phyloP scores from a whole-genome alignment of 1,140 invertebrate genomes.

The Marisa cornuarietis region DNA sequence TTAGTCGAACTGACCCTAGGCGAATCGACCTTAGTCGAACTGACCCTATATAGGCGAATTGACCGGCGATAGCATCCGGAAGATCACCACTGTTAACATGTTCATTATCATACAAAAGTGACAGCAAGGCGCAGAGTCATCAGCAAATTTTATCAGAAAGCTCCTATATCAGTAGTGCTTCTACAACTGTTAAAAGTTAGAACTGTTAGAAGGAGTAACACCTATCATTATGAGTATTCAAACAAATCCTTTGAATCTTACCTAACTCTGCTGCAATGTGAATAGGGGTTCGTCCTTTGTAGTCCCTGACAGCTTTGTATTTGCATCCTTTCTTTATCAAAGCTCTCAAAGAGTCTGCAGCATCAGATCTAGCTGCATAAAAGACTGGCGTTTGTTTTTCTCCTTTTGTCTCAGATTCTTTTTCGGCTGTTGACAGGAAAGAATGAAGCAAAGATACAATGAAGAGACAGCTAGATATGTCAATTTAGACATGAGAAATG shows the following conservation, averaged over 20 bases:
- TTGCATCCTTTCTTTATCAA: conserved; percentile 52
- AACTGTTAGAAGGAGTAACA: too few species aligned
- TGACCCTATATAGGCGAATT: too few species aligned
- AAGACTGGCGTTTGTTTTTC: conserved; percentile 62
- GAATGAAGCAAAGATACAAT: not conserved
- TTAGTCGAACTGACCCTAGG: too few species aligned
- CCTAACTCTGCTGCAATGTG: conserved; percentile 61
- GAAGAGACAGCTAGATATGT: too few species aligned
- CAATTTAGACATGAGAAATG: not conserved
- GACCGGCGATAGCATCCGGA: too few species aligned
- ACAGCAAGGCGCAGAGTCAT: too few species aligned
- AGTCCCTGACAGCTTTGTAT: conserved; percentile 54
- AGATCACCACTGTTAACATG: too few species aligned
- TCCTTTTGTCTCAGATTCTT: conserved; percentile 50
- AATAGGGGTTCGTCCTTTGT: conserved; percentile 60
- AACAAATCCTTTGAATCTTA: conserved; percentile 19
- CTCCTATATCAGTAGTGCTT: too few species aligned
- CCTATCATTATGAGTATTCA: not conserved
- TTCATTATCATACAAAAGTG: too few species aligned
- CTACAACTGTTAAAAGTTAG: too few species aligned
- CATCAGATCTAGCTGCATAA: conserved; percentile 63
- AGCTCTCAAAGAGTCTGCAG: conserved; percentile 50
- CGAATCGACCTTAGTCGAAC: too few species aligned
- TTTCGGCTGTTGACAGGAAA: conserved; percentile 47
- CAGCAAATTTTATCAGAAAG: too few species aligned